Evolutionary conservation across 2,888 invertebrate species (phyloP), one percentile per base, ranked within the genome.

Genomic region (Tetragonula carbonaria): DNA sequence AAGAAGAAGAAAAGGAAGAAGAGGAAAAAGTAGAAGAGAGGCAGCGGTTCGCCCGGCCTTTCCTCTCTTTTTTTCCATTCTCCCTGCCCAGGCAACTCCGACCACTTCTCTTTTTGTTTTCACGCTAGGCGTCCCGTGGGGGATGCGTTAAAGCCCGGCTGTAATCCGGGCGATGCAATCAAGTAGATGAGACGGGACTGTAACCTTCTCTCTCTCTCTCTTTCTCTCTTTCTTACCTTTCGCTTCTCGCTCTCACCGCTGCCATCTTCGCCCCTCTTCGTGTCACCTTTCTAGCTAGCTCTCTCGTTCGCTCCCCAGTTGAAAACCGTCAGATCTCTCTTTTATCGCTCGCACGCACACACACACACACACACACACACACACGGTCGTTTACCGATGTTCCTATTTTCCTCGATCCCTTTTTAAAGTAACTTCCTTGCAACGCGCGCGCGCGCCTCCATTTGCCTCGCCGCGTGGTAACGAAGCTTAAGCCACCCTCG

Each of bases 141-240:
- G 88, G 90, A 90, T 91, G 89, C 91, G 92, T 91, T 91, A 92
- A 92, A 92, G 90, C 92, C 88, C 71, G 83, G 84, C 91, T 91
- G 91, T 92, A 92, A 92, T 92, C 92, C 92, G 87, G 88, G 85
- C 91, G 91, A 91, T 92, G 92, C 92, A 92, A 92, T 91, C 90
- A 91, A 91, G 91, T 92, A 92, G 92, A 92, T 91, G 91, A 91
- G 91, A 92, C 91, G 89, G 87, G 86, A 86, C 90, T 82, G 82
- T 84, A 87, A 76, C 84, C 87, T 75, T 79, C 81, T 74, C 84
- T 66, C 82, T 57, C 23, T 28, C 72, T 23, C 23, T 14, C n/a
- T n/a, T n/a, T n/a, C 23, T 13, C 78, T 53, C 53, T 65, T 65
- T 38, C 45, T 71, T 78, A 71, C 72, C 79, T 74, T 78, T 74